These are phyloP conservation scores for Zaprionus africanus DNA, from an alignment of 1,140 invertebrate species.

Conservation along the genomic window DNA sequence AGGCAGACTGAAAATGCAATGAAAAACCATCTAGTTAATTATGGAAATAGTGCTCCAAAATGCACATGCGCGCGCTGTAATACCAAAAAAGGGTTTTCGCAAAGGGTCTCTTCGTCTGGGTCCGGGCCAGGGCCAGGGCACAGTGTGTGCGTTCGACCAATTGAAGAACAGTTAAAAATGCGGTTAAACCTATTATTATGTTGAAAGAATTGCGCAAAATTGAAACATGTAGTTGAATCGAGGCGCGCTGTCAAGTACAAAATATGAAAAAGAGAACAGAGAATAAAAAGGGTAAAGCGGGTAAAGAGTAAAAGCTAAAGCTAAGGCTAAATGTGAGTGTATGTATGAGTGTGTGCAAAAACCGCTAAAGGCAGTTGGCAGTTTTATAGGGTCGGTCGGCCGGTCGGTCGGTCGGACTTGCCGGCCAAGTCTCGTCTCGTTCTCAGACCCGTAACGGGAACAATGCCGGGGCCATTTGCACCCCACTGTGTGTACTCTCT, in stretches of 20 bases:
- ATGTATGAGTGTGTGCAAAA: conserved; percentile 18
- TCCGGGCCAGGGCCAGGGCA: not conserved
- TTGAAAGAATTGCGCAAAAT: conserved; percentile 72
- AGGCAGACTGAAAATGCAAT: conserved; percentile 48
- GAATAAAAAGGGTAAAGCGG: conserved; percentile 36
- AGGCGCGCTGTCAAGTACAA: conserved; percentile 43
- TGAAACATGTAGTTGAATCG: conserved; percentile 66
- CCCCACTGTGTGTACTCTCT: conserved; percentile 45
- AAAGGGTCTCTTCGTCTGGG: not conserved
- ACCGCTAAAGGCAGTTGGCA: conserved; percentile 67
- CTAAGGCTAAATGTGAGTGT: not conserved
- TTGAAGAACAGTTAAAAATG: conserved; percentile 77
- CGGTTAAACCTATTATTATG: conserved; percentile 82
- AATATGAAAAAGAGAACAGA: conserved; percentile 18
- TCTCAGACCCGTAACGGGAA: conserved; percentile 26
- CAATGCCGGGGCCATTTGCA: conserved; percentile 28
- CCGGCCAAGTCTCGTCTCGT: conserved; percentile 4
- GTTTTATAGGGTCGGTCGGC: conserved; percentile 31
- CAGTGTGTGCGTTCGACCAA: conserved; percentile 48
- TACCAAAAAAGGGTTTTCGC: not conserved
- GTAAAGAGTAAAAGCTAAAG: conserved; percentile 15
- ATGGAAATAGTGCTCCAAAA: conserved; percentile 71
- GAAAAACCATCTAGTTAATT: conserved; percentile 77
- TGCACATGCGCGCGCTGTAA: conserved; percentile 60
- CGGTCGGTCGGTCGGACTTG: not conserved